Evolutionary conservation across 2,888 invertebrate species (phyloP).

Genomic region (Meiosimyza platycephala): DNA sequence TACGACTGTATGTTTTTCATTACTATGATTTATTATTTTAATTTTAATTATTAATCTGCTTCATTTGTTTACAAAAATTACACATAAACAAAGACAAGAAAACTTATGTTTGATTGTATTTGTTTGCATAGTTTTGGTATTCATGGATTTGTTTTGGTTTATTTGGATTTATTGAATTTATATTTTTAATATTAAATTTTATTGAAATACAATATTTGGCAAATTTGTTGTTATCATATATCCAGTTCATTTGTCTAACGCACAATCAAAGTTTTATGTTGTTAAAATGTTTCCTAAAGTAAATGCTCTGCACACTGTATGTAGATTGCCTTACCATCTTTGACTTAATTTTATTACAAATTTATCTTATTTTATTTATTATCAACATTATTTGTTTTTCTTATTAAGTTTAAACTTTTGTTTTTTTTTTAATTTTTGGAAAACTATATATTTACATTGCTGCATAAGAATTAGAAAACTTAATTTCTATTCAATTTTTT

Average conservation of each 20-base stretch:
- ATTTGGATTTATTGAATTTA: background rate
- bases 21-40: background rate
- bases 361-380: background rate
- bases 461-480: conserved; percentile 1
- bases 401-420: background rate
- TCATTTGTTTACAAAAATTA: background rate
- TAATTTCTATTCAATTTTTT: background rate
- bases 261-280: too few relatives aligned
- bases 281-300: background rate
- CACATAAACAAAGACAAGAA: background rate
- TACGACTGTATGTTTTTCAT: background rate
- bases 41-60: conserved; percentile 1
- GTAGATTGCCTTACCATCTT: background rate
- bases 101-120: conserved; percentile 31
- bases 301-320: background rate
- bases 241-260: too few relatives aligned
- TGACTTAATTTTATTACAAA: conserved; percentile 22
- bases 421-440: background rate
- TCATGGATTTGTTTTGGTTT: conserved; percentile 11
- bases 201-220: conserved; percentile 29
- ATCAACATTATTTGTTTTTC: too few relatives aligned
- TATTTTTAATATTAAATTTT: background rate
- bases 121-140: conserved; percentile 12
- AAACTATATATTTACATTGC: conserved; percentile 22
- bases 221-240: conserved; percentile 21